Evolutionary conservation across 2,888 invertebrate genomes (phyloP), one percentile per base, ranked within the genome.

Genomic region (Conops quadrifasciatus): DNA sequence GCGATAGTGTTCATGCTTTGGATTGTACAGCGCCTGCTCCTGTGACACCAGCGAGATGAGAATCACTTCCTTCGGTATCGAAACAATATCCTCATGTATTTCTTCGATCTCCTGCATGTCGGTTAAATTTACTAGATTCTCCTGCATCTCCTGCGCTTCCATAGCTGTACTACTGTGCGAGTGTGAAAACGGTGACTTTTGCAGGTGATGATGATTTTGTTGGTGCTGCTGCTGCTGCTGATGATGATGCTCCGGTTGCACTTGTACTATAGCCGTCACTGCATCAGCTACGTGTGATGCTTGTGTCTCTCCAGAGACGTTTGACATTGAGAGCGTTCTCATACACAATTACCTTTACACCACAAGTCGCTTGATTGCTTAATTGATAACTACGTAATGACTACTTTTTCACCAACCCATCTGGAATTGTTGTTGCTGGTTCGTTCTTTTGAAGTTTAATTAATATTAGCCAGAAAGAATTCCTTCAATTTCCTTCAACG

Each of bases 21-120:
- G 81, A 77, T 84, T 84, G 72, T 82, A 84, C 4, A 84, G 78
- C 1, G 81, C 80, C 68, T 84, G 83, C 68, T 84, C 81, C 45
- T 81, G 81, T 9, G 81, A 77, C 1, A 84, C 83, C 15, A 84
- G 73, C 36, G 79, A 78, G 21, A 84, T 83, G 26, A 84, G 75
- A 36, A 82, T 77, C 21, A 82, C 74, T 72, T 83, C 83, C 67
- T 81, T 82, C 36, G 84, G 79, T 77, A 80, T 78, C 71, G 75
- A 72, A 45, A 76, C 75, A 53, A 77, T 78, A 24, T 21, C 21
- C 2, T 73, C 73, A 63, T 75, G 71, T 60, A 73, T 79, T 30
- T 80, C 80, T 62, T 76, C 77, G 49, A 80, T 74, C 70, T 74
- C 75, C 19, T 75, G 70, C 36, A 76, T 56, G 30, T 77, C 77